Base-by-base conservation (phyloP, 2,888 invertebrate genomes). In the Melanostoma mellinum region DNA sequence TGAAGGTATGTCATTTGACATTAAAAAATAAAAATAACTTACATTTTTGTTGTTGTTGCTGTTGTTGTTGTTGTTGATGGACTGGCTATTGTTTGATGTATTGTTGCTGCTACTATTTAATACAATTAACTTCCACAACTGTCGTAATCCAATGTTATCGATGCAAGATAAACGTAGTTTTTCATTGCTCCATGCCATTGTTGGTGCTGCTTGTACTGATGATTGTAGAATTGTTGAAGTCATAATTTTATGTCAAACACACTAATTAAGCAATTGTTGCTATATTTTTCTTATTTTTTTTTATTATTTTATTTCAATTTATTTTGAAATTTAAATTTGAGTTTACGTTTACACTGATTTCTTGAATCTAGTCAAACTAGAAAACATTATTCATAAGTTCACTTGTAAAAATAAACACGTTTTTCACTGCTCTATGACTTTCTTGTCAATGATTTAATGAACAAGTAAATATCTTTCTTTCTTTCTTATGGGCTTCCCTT, bases 131-230 rank as follows among this genome's bases (percentile, higher is more conserved):
- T 90, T 91, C 91, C 91, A 91, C 61, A 91, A 86, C 86, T 91
- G 90, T 86, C 89, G 89, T 65, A 91, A 87, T 71, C 91, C 90
- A 86, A 90, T 90, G 87, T 90, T 90, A 86, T 91, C 91, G 85
- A 90, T 89, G 86, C 90, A 91, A 63, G 90, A 89, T 85, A 91
- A 88, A 85, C 90, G 90, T 85, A 91, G 86, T 88, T 90, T 90
- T 78, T 91, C 91, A 87, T 90, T 90, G 71, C 90, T 90, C 91
- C 91, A 90, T 86, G 90, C 90, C 91, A 91, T 90, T 53, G 88
- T 85, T 65, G 86, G 67, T 86, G 85, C 85, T 84, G 87, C 86
- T 85, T 87, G 82, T 84, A 87, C 86, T 61, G 87, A 80, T 76
- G 87, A 88, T 86, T 90, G 90, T 63, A 90, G 86, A 86, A 91